Conservation (phyloP, 2,113 vertebrate species). For the Canis aureus region DNA sequence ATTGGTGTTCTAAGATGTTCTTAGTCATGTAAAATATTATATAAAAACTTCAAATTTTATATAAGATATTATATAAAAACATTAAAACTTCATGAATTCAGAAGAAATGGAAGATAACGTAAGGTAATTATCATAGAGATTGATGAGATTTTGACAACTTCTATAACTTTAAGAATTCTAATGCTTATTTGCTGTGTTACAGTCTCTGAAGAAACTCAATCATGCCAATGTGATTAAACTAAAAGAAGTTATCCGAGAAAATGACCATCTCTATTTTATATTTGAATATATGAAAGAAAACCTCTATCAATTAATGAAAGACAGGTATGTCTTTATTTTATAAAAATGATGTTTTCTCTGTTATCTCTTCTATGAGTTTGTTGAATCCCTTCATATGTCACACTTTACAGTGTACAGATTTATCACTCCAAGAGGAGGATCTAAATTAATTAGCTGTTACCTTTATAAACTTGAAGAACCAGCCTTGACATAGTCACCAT, state of each 20-base stretch:
- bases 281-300: constrained; percentile 99
- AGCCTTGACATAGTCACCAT: neutral
- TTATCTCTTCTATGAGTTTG: neutral
- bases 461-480: neutral
- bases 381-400: neutral
- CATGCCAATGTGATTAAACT: constrained; percentile 98
- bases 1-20: neutral
- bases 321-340: constrained; percentile 90
- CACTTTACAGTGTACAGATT: neutral
- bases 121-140: neutral
- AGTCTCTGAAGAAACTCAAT: constrained; percentile 99
- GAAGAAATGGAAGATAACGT: constrained; percentile 8
- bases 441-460: neutral
- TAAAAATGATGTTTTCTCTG: neutral
- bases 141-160: neutral
- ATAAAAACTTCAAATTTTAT: neutral
- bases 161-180: constrained; percentile 33
- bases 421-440: neutral
- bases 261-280: constrained; percentile 98
- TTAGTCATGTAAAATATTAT: constrained; percentile 10
- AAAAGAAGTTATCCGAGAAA: constrained; percentile 99
- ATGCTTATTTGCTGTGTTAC: constrained; percentile 59
- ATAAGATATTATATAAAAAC: neutral
- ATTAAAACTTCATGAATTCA: constrained; percentile 36
- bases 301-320: constrained; percentile 99